phyloP scores from a whole-genome alignment of 2,113 vertebrate genomes.

The Petrocephalus zakoni region DNA sequence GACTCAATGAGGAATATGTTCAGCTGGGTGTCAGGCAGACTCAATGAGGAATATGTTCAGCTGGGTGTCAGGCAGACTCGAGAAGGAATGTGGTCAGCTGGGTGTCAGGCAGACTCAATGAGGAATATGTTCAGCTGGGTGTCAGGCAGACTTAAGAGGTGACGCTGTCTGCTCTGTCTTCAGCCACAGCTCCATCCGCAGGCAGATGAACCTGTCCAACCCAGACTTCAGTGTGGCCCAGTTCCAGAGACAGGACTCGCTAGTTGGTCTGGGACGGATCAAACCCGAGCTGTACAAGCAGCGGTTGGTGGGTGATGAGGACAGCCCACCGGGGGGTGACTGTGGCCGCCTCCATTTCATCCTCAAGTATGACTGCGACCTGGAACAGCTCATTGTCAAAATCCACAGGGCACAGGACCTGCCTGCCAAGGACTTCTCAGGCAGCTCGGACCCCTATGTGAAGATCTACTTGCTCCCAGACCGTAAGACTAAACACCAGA shows the following conservation, averaged over 20 bases:
- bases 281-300: conserved; percentile 97
- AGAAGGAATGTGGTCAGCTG: neutral
- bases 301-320: conserved; percentile 81
- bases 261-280: conserved; percentile 83
- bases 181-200: conserved; percentile 90
- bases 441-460: conserved; percentile 94
- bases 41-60: neutral
- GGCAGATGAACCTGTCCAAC: conserved; percentile 93
- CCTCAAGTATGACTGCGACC: conserved; percentile 91
- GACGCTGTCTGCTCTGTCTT: conserved; percentile 39
- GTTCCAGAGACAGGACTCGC: conserved; percentile 90
- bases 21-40: neutral
- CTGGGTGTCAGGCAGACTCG: neutral
- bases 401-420: conserved; percentile 91
- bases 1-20: neutral
- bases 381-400: conserved; percentile 96
- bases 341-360: conserved; percentile 88
- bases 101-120: neutral
- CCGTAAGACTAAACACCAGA: conserved; percentile 97
- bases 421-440: conserved; percentile 96
- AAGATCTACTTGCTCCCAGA: conserved; percentile 98
- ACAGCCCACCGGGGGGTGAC: conserved; percentile 66
- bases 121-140: neutral
- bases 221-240: conserved; percentile 92
- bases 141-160: neutral